These are phyloP conservation scores for Junco hyemalis DNA, from an alignment of 2,113 vertebrate species.

Conservation along the genomic window DNA sequence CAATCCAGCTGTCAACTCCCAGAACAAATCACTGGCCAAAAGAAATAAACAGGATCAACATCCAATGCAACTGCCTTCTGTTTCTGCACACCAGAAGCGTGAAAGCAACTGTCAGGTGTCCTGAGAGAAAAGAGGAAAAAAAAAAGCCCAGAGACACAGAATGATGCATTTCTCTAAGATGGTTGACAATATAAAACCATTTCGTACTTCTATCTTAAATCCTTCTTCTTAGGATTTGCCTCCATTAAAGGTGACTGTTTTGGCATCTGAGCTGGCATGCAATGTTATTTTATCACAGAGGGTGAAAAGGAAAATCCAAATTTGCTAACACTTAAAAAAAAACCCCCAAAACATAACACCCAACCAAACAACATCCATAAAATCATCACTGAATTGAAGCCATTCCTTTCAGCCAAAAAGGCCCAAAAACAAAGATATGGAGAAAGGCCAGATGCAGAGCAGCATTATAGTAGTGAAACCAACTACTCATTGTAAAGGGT, in stretches of 20 bases:
- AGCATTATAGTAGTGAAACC: neutral
- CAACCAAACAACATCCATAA: neutral
- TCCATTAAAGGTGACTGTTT: neutral
- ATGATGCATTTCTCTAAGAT: rapidly evolving
- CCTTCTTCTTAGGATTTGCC: neutral
- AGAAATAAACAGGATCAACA: neutral
- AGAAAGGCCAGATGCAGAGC: neutral
- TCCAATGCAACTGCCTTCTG: rapidly evolving
- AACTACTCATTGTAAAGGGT: neutral
- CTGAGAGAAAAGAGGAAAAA: neutral
- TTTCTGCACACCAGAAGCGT: neutral
- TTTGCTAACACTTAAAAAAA: too few relatives aligned
- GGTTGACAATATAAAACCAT: neutral
- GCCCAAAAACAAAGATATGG: neutral
- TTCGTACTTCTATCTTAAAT: neutral
- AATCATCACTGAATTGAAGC: neutral
- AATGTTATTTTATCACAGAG: neutral
- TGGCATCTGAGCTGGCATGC: rapidly evolving
- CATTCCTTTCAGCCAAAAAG: neutral
- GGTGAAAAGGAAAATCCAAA: neutral
- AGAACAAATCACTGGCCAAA: neutral
- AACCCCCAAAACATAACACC: rapidly evolving
- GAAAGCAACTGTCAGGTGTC: neutral
- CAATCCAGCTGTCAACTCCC: neutral
- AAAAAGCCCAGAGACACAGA: neutral